Evolutionary conservation across 2,888 invertebrate species (phyloP), one percentile per base, ranked within the genome.

Genomic region (Halocaridina rubra): DNA sequence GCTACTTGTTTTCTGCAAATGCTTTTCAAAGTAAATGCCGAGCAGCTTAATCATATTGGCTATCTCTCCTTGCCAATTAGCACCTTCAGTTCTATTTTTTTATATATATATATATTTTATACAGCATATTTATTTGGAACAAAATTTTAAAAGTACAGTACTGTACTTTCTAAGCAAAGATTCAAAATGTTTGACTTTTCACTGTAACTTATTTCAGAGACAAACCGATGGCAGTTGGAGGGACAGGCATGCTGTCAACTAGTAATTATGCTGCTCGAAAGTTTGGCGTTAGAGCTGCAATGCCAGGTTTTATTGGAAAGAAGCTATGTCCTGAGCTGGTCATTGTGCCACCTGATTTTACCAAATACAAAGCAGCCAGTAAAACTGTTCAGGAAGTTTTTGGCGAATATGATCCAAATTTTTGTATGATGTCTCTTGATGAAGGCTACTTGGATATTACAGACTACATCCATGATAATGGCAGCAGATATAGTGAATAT

Each of bases 201-300:
- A 13, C 5, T 57, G 57, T 24, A 7, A 4, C 7, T 10, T 33
- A 19, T 71, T 78, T 16, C 88, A 90, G 91, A 82, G 89, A 91
- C 75, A 91, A 92, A 86, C 93, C 93, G 1, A 93, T 94, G 92
- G 93, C 93, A 57, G 93, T 93, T 29, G 93, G 93, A 1, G 90
- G 92, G 4, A 89, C 89, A 16, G 90, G 91, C 2, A 93, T 93
- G 93, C 90, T 93, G 90, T 92, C 92, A 30, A 94, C 93, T 1
- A 93, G 93, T 0, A 93, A 93, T 90, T 93, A 93, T 89, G 89
- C 91, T 19, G 93, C 93, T 1, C 90, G 93, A 24, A 90, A 91
- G 84, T 93, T 90, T 90, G 93, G 93, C 16, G 93, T 93, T 0
- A 90, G 93, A 64, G 93, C 93, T 7, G 93, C 92, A 3, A 93